These are phyloP conservation scores for Mohoua ochrocephala DNA, from an alignment of 2,113 vertebrate species.

Conservation along the genomic window DNA sequence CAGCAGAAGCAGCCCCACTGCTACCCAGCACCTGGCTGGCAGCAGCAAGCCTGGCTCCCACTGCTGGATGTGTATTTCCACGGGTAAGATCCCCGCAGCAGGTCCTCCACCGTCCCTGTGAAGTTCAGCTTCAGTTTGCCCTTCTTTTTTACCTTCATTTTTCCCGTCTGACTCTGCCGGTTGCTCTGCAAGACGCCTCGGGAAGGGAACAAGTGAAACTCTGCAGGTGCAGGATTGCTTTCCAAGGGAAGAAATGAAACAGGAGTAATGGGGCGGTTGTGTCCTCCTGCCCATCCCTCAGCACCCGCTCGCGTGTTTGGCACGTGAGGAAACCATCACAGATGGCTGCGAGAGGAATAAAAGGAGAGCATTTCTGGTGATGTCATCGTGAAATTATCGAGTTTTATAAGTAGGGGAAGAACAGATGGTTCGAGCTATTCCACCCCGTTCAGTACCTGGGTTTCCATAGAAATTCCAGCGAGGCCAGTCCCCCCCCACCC, in stretches of 20 bases:
- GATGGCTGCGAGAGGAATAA: constrained; percentile 26
- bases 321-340: constrained; percentile 8
- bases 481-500: not conserved
- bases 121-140: not conserved
- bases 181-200: not conserved
- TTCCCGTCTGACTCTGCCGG: not conserved
- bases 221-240: not conserved
- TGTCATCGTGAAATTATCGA: not conserved
- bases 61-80: not conserved
- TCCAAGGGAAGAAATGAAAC: not conserved
- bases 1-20: not conserved
- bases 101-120: rapidly evolving
- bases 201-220: not conserved
- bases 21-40: not conserved
- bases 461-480: constrained; percentile 34
- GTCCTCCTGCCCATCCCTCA: not conserved
- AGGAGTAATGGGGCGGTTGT: not conserved
- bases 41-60: not conserved
- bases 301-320: not conserved
- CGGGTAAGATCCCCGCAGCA: not conserved
- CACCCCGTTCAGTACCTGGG: constrained; percentile 3
- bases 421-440: constrained; percentile 54
- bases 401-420: constrained; percentile 55
- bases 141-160: constrained; percentile 7
- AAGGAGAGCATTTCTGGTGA: constrained; percentile 21